Percentiles rank a stretch among this genome's conserved stretches.
Evolutionary conservation across 1,140 invertebrate species (phyloP).

Genomic region (Heliconius congener): DNA sequence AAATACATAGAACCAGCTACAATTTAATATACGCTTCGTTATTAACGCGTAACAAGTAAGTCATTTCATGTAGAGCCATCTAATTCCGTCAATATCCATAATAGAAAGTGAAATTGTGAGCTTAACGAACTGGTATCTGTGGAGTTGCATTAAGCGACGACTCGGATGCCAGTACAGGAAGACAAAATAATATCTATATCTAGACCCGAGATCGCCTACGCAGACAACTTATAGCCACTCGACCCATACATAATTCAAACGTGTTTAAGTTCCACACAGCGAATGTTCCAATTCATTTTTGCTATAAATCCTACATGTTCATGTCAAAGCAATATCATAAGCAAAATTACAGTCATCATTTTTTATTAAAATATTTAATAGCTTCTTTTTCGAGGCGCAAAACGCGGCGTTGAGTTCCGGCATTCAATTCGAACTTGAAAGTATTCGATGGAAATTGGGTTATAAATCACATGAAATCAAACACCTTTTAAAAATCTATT

Average conservation of each 20-base stretch:
- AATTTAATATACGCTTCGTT: background rate
- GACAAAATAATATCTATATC: slow-evolving; percentile 48
- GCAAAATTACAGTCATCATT: slow-evolving; percentile 15
- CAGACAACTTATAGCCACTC: slow-evolving; percentile 51
- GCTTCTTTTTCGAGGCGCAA: too few species aligned
- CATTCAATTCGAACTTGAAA: too few species aligned
- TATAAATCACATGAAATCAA: slow-evolving; percentile 18
- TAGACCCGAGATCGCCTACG: slow-evolving; percentile 55
- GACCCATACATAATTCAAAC: slow-evolving; percentile 66
- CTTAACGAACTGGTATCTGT: slow-evolving; percentile 42
- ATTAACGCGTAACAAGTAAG: slow-evolving; percentile 17
- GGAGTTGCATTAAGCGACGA: slow-evolving; percentile 40
- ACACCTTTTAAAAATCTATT: slow-evolving; percentile 26
- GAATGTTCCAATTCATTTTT: slow-evolving; percentile 65
- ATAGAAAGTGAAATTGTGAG: slow-evolving; percentile 43
- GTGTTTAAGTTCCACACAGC: slow-evolving; percentile 52
- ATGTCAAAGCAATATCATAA: slow-evolving; percentile 31
- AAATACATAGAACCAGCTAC: background rate
- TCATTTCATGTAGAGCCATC: slow-evolving; percentile 27
- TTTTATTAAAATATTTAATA: background rate
- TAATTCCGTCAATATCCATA: slow-evolving; percentile 42
- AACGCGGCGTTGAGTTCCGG: too few species aligned
- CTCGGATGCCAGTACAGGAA: slow-evolving; percentile 44
- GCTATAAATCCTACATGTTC: slow-evolving; percentile 51
- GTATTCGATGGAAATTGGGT: too few species aligned